phyloP scores from a whole-genome alignment of 1,140 invertebrate species.

The Heliconius hermathena region DNA sequence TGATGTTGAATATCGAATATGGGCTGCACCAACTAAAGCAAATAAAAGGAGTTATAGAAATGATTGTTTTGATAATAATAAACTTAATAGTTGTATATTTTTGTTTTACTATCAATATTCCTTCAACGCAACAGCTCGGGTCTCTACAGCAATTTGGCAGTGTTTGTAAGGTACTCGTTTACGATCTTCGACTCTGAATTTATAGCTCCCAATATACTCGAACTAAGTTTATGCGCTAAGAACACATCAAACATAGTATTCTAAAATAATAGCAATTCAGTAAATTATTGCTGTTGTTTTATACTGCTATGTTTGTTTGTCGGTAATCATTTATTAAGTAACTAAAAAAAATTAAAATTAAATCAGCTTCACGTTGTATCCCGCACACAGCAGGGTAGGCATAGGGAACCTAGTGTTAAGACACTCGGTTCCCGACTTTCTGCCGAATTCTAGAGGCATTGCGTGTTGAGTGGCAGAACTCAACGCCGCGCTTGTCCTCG shows the following conservation, averaged over 20 bases:
- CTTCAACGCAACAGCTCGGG: constrained; percentile 11
- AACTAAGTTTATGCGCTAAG: constrained; percentile 23
- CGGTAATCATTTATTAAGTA: not conserved
- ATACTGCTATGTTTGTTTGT: not conserved
- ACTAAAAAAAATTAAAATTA: too few species aligned
- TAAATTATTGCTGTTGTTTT: not conserved
- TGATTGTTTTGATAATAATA: not conserved
- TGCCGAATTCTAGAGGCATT: too few species aligned
- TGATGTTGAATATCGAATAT: too few species aligned
- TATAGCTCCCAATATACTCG: constrained; percentile 7
- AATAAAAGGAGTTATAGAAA: too few species aligned
- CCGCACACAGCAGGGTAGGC: too few species aligned
- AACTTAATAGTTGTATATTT: not conserved
- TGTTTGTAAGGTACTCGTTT: not conserved
- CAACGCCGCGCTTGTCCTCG: too few species aligned
- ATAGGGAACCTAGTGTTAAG: too few species aligned
- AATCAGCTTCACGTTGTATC: too few species aligned
- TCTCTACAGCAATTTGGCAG: constrained; percentile 27
- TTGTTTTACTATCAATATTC: constrained; percentile 25
- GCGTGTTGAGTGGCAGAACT: too few species aligned
- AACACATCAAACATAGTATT: not conserved
- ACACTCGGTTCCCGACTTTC: too few species aligned
- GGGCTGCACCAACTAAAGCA: too few species aligned
- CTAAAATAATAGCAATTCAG: not conserved
- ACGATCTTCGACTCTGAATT: constrained; percentile 34